These are phyloP conservation scores for Caenorhabditis briggsae DNA, from an alignment of 1,140 invertebrate genomes.

Conservation along the genomic window DNA sequence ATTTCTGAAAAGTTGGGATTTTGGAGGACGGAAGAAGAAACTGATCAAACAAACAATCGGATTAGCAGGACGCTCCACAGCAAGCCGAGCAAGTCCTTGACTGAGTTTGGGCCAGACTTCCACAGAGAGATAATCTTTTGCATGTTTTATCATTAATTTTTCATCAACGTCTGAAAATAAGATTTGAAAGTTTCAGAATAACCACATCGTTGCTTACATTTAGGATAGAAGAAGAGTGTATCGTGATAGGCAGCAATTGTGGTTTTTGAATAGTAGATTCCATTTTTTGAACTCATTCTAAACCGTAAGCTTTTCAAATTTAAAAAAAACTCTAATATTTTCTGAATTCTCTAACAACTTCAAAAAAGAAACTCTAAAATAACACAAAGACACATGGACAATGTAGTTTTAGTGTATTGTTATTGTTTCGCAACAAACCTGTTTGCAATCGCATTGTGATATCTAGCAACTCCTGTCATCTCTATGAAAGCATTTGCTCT, in stretches of 20 bases:
- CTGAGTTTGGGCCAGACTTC: conserved; percentile 40
- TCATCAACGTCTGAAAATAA: not conserved
- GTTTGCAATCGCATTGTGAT: conserved; percentile 45
- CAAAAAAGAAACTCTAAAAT: no score
- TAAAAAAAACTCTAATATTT: no score
- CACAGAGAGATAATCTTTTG: conserved; percentile 17
- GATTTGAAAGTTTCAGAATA: not conserved
- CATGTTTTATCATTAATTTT: conserved; percentile 1
- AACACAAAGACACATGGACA: no score
- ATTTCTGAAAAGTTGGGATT: not conserved
- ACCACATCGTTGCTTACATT: not conserved
- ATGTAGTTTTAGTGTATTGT: not conserved
- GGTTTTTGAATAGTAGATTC: conserved; percentile 29
- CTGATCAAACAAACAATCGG: not conserved
- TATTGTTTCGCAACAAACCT: not conserved
- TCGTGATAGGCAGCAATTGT: conserved; percentile 39
- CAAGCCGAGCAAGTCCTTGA: conserved; percentile 19
- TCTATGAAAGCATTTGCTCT: conserved; percentile 32
- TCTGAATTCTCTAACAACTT: no score
- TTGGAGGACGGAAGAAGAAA: no score
- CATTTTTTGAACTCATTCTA: conserved; percentile 29
- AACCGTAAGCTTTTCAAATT: not conserved
- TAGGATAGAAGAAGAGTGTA: conserved; percentile 24
- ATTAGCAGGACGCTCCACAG: conserved; percentile 25
- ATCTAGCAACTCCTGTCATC: conserved; percentile 29